These are phyloP conservation scores for Triops longicaudatus DNA, from an alignment of 1,140 invertebrate species.

Conservation along the genomic window DNA sequence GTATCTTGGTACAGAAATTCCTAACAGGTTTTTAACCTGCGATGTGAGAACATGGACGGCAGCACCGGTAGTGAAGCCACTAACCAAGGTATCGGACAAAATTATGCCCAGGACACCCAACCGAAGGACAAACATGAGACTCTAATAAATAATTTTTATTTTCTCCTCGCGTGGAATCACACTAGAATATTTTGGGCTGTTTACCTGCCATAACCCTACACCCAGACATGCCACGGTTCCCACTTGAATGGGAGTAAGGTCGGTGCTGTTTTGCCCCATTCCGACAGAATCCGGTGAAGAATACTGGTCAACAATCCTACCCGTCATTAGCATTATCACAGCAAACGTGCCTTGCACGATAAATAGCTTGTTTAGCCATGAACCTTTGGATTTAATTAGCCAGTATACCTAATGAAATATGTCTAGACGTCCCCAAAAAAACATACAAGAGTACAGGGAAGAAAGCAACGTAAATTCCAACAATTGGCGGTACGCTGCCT, in stretches of 20 bases:
- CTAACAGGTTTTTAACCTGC: slow-evolving; percentile 79
- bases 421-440: slow-evolving; percentile 81
- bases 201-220: slow-evolving; percentile 60
- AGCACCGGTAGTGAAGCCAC: slow-evolving; percentile 83
- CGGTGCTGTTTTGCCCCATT: not conserved
- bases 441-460: slow-evolving; percentile 85
- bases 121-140: slow-evolving; percentile 67
- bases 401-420: slow-evolving; percentile 74
- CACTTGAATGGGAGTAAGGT: slow-evolving; percentile 54
- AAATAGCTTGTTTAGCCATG: not conserved
- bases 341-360: slow-evolving; percentile 62
- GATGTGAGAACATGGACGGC: slow-evolving; percentile 83
- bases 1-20: slow-evolving; percentile 53
- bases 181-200: slow-evolving; percentile 28
- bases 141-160: slow-evolving; percentile 42
- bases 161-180: not conserved
- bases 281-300: not conserved
- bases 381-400: not conserved
- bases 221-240: slow-evolving; percentile 56
- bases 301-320: slow-evolving; percentile 54
- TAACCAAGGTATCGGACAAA: slow-evolving; percentile 80
- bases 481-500: slow-evolving; percentile 73
- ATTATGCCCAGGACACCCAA: slow-evolving; percentile 74
- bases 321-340: slow-evolving; percentile 77
- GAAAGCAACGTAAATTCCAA: slow-evolving; percentile 90